Evolutionary conservation across 2,797 vertebrate species (phyloP).

Genomic region (Cyprinella venusta): DNA sequence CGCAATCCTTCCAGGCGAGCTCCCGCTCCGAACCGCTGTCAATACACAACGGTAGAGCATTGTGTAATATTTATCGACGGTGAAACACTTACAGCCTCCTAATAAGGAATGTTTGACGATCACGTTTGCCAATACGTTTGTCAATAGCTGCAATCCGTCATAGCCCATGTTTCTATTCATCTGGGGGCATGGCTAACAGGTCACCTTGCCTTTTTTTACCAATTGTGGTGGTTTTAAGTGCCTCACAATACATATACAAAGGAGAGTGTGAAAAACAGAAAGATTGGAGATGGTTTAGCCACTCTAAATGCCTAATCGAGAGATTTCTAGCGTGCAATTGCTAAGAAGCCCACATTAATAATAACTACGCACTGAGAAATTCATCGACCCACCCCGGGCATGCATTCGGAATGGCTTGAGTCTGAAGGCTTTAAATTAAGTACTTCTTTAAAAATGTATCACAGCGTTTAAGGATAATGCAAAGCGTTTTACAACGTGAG

Average conservation of each 20-base stretch:
- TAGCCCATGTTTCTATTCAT: conserved; percentile 54
- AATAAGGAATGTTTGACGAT: conserved; percentile 47
- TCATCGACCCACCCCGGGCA: conserved; percentile 28
- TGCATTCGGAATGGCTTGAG: conserved; percentile 6
- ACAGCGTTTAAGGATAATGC: conserved; percentile 42
- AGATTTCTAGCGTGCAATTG: conserved; percentile 14
- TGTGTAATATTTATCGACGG: conserved; percentile 42
- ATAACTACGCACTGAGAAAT: conserved; percentile 33
- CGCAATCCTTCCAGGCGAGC: conserved; percentile 34
- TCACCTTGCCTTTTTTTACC: conserved; percentile 26
- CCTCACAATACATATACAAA: neutral
- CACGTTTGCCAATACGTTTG: conserved; percentile 1
- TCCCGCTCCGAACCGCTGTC: conserved; percentile 51
- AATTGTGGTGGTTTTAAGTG: conserved; percentile 4
- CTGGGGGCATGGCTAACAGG: neutral
- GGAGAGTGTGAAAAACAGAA: neutral
- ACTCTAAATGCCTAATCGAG: conserved; percentile 2
- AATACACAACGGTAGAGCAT: conserved; percentile 32
- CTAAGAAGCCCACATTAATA: conserved; percentile 48
- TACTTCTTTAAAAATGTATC: conserved; percentile 46
- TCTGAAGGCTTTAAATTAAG: conserved; percentile 22
- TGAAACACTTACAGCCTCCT: conserved; percentile 1
- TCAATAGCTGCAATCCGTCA: conserved; percentile 62
- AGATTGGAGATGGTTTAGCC: neutral
- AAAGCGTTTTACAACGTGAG: conserved; percentile 37